Conservation (phyloP, 2,888 invertebrate genomes). For the Eutolmus rufibarbis region DNA sequence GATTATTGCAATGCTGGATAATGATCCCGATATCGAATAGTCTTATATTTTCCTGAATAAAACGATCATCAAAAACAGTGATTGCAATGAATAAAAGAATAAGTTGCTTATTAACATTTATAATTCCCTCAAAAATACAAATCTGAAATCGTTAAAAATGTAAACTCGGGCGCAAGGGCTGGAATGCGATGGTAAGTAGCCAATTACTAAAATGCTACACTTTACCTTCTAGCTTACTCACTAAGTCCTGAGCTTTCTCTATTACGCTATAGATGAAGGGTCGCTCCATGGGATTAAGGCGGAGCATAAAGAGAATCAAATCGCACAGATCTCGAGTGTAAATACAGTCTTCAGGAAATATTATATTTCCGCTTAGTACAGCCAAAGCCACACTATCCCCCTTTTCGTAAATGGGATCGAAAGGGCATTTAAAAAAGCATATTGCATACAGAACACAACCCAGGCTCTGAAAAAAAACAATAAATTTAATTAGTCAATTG, state of each 20-base stretch:
- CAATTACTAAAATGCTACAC: neutral
- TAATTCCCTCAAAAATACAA: constrained; percentile 28
- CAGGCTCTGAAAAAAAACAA: constrained; percentile 69
- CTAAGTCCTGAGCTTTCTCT: constrained; percentile 66
- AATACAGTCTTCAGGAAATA: constrained; percentile 73
- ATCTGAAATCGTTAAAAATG: neutral
- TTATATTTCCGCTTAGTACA: constrained; percentile 76
- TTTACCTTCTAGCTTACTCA: constrained; percentile 14
- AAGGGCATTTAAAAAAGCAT: constrained; percentile 86
- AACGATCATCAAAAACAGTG: neutral
- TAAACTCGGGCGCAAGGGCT: neutral
- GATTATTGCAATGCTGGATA: neutral
- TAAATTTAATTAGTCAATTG: neutral
- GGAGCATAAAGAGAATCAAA: constrained; percentile 73
- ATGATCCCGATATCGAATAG: neutral
- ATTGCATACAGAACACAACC: constrained; percentile 87
- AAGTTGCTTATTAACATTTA: neutral
- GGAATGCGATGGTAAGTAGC: neutral
- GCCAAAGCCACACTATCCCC: constrained; percentile 89
- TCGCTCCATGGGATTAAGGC: constrained; percentile 77
- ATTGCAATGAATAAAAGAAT: neutral
- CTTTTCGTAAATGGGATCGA: constrained; percentile 81
- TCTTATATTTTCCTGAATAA: neutral
- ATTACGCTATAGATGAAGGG: constrained; percentile 79
- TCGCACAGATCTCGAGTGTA: constrained; percentile 75